A percentile compares a stretch with the other conserved stretches of the same genome.
phyloP scores from a whole-genome alignment of 2,888 invertebrate genomes.

The Luffia ferchaultella region DNA sequence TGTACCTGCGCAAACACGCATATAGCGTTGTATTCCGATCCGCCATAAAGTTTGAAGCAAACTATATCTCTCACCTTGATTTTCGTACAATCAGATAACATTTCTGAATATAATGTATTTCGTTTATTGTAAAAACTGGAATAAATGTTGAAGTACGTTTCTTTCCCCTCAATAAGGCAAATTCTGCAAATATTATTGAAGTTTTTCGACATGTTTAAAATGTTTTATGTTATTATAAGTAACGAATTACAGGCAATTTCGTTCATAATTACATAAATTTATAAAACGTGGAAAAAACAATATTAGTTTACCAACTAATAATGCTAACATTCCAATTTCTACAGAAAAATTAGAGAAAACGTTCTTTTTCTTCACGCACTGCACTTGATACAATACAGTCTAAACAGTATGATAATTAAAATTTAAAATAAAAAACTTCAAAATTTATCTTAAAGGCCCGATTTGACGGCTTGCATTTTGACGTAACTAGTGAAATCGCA shows the following conservation, averaged over 20 bases:
- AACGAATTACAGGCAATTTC: neutral
- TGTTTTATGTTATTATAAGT: neutral
- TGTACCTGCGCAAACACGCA: too few species aligned
- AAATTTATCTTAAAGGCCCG: too few species aligned
- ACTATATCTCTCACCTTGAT: constrained; percentile 38
- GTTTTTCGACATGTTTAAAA: constrained; percentile 25
- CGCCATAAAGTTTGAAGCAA: too few species aligned
- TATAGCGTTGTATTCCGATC: too few species aligned
- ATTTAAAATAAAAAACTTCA: too few species aligned
- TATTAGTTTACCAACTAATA: neutral
- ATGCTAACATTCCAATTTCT: neutral
- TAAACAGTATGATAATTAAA: too few species aligned
- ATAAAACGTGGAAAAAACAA: neutral
- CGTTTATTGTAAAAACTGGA: constrained; percentile 38
- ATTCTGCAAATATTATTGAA: constrained; percentile 43
- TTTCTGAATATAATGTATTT: constrained; percentile 39
- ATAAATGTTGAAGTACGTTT: constrained; percentile 43
- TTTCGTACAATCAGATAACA: constrained; percentile 44
- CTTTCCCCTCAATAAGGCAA: constrained; percentile 31
- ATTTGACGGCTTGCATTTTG: too few species aligned
- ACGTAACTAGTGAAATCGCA: too few species aligned
- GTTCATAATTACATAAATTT: constrained; percentile 1
- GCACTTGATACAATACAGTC: too few species aligned
- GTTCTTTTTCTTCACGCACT: too few species aligned
- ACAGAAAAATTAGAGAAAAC: too few species aligned